Evolutionary conservation across 2,113 vertebrate genomes (phyloP), one percentile per base, ranked within the genome.

Genomic region (Anas platyrhynchos): DNA sequence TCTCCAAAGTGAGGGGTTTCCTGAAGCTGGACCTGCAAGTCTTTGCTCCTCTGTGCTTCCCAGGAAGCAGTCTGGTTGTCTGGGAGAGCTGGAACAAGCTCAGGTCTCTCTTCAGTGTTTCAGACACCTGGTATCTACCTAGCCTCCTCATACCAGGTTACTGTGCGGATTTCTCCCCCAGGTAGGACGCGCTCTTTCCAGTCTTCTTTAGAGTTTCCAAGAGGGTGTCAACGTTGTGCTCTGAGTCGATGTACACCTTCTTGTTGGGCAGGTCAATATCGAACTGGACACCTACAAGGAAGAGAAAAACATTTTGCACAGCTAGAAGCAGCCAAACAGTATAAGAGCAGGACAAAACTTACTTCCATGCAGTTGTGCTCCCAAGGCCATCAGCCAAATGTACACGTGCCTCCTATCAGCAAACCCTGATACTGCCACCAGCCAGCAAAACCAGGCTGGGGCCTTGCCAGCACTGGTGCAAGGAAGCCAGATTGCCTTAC

Each of bases 201-300:
- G 98, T 99, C 96, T 99, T 99, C 97, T 98, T 98, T 79, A 99
- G 97, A 1, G 98, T 99, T 41, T 98, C 98, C 95, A 98, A 55
- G 13, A 99, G 98, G 29, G 98, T 95, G 14, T 99, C 98, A 55
- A 97, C 91, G 0, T 96, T 98, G 95, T 98, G 98, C 74, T 99
- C 98, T 0, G 99, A 99, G 78, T 99, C 98, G 1, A 99, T 98
- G 91, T 92, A 98, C 44, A 99, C 99, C 96, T 99, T 99, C 94
- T 99, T 99, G 95, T 98, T 99, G 7, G 99, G 98, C 72, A 99
- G 98, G 94, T 99, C 99, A 74, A 99, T 99, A 58, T 99, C 98
- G 97, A 99, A 99, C 91, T 98, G 98, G 48, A 99, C 98, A 83
- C 98, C 99, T 99, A 89, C 0, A 9, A 83, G n/a, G 43, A 80